phyloP scores from a whole-genome alignment of 2,113 vertebrate species.

The Tragelaphus strepsiceros region DNA sequence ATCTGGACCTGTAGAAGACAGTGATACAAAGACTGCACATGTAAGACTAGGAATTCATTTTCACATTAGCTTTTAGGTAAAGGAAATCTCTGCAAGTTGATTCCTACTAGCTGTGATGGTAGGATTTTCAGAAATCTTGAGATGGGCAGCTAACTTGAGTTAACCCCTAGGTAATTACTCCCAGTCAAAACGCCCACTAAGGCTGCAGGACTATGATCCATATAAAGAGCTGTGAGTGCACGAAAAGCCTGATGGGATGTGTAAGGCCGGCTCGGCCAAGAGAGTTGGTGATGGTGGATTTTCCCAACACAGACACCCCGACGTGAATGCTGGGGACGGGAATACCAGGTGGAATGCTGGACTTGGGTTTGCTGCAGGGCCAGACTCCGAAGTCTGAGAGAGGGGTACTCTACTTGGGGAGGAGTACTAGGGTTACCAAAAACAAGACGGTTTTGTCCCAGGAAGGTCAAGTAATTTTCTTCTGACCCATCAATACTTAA shows the following conservation, averaged over 20 bases:
- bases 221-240: not conserved
- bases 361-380: not conserved
- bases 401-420: rapidly evolving
- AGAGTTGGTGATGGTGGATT: not conserved
- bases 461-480: not conserved
- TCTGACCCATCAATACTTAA: constrained; percentile 34
- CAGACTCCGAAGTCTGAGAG: not conserved
- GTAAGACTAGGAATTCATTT: not conserved
- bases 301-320: not conserved
- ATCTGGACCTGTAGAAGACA: not conserved
- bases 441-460: not conserved
- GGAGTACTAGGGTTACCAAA: not conserved
- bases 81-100: not conserved
- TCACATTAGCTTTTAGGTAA: not conserved
- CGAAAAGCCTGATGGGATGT: not conserved
- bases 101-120: not conserved
- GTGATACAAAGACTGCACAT: not conserved
- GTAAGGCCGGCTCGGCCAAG: not conserved
- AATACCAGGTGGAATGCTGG: not conserved
- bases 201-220: not conserved
- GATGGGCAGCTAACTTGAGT: not conserved
- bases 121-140: not conserved
- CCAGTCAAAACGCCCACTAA: not conserved
- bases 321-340: not conserved
- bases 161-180: not conserved